Percentiles rank a stretch among this genome's conserved stretches.
phyloP scores from a whole-genome alignment of 2,113 vertebrate species.

The Rhinopomastus cyanomelas region DNA sequence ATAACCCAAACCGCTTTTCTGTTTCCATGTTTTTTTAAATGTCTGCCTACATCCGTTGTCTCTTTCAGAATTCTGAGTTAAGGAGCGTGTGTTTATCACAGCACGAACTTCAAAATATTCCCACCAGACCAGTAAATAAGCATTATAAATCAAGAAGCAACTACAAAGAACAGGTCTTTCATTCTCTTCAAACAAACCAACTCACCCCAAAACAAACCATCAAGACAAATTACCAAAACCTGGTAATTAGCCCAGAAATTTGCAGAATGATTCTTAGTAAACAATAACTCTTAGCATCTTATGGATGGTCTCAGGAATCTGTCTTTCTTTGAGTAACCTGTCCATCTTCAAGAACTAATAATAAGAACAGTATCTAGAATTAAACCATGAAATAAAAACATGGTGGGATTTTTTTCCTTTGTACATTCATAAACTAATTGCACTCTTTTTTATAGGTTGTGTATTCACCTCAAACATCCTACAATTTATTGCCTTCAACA shows the following conservation, averaged over 20 bases:
- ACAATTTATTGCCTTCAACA: neutral
- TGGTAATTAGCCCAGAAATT: neutral
- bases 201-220: accelerated
- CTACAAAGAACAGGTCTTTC: neutral
- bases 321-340: neutral
- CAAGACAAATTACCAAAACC: neutral
- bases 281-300: neutral
- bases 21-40: too few species aligned
- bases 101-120: neutral
- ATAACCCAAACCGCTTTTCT: neutral
- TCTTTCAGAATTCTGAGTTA: neutral
- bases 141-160: neutral
- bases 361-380: neutral
- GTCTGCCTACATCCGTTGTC: neutral
- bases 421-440: neutral
- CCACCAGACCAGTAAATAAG: neutral
- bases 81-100: neutral
- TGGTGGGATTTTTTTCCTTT: accelerated
- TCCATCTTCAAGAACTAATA: neutral
- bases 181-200: neutral
- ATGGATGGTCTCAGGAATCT: neutral
- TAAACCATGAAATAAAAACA: neutral
- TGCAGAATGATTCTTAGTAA: neutral
- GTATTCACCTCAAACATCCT: neutral
- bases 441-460: neutral